Base-by-base conservation (phyloP, 2,888 invertebrate species). In the Orthosia incerta region DNA sequence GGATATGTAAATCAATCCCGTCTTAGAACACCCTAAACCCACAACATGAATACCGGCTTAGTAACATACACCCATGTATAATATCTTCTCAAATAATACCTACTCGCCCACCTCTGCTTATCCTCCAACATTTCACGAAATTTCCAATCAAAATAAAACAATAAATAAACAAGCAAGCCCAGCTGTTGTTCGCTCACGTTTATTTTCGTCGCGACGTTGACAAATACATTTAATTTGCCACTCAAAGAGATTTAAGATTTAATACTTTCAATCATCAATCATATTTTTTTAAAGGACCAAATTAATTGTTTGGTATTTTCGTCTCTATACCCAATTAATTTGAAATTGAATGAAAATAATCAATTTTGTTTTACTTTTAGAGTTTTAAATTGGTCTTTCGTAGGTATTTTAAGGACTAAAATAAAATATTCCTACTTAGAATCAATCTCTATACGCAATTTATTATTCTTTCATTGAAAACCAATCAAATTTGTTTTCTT, bases 141-240 rank as follows among this genome's bases (percentile, higher is more conserved):
- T 65, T 59, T n/a, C 57, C 64, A 78, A 71, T 78, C 70, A 71
- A 74, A 81, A 73, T 74, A 78, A 64, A 78, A 80, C 64, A 78
- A 71, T 74, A 74, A 68, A 80, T 60, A 57, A 68, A 71, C 56
- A 74, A 82, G 65, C 56, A 65, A 46, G 16, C 55, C 61, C 79
- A 79, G 71, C 76, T 83, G 76, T 66, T 76, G 75, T 74, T 71
- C 31, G 67, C 48, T 69, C 64, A 66, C 72, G 72, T 65, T 78
- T 80, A 83, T 83, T 78, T 83, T 76, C 61, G 71, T 61, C 53
- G 31, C 53, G 80, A 80, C 75, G 67, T 78, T 82, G 84, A 84
- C 77, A 84, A 82, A 84, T 84, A 74, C 71, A 65, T 80, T 84
- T 76, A 80, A 84, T 84, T 83, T 80, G 74, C 83, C 78, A 71